Base-by-base conservation (phyloP, 2,113 vertebrate species). In the Dicentrarchus labrax region DNA sequence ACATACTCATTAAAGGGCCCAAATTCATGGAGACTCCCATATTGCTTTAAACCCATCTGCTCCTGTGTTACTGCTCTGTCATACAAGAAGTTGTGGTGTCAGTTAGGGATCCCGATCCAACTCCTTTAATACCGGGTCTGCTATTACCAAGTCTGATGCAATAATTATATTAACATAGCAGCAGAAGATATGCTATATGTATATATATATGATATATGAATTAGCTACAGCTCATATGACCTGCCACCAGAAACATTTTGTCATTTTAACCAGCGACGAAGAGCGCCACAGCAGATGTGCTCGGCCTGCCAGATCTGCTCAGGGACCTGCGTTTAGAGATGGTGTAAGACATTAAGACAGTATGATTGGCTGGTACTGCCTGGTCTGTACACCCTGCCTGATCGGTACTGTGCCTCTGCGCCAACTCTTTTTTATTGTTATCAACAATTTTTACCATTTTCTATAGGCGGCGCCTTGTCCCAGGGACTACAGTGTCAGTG, bases 1-100 rank as follows among this genome's bases (percentile, higher is more conserved):
- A 57, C 66, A 70, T 45, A 57, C 24, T 68, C 61, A 78, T 68
- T 74, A 38, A 83, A 76, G 72, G 71, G 6, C 38, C 15, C 10
- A 75, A 48, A 71, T 75, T 62, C 66, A 70, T 51, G 17, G 19
- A 17, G 24, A 24, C 39, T 5, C 45, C 30, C 50, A 68, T 45
- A 56, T 50, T 79, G 38, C 22, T 62, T 62, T 56, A 67, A 77
- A 50, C 19, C 10, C 56, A 54, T 68, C 72, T 38, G 24, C 45
- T 72, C 0, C 6, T n/a, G 16, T 50, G 54, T 36, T n/a, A n/a
- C 19, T 53, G 8, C 16, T 45, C 24, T 36, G 4, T 43, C 36
- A 15, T 6, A 24, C 22, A 13, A 43, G 43, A 65, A 4, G 8
- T 24, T 65, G 22, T 54, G n/a, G 5, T 53, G 56, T 70, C 67